These are phyloP conservation scores for Alethe castanea DNA, from an alignment of 2,113 vertebrate genomes.

Conservation along the genomic window DNA sequence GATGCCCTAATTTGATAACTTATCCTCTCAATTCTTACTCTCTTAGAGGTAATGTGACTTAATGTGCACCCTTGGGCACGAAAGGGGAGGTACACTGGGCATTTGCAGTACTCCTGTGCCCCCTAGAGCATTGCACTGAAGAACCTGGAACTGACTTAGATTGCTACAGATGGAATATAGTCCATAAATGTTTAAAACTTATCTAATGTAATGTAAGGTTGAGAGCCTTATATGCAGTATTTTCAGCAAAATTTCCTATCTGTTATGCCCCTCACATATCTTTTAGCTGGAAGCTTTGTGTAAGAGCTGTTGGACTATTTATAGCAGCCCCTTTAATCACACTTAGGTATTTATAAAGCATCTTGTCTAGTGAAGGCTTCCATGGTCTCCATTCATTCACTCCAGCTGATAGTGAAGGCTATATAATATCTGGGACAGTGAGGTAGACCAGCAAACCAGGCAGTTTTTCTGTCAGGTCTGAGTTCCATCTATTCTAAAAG, in stretches of 20 bases:
- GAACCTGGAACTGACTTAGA: background rate
- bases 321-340: slow-evolving; percentile 20
- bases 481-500: background rate
- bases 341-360: slow-evolving; percentile 27
- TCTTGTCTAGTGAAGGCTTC: background rate
- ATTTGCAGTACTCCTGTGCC: slow-evolving; percentile 2
- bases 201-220: background rate
- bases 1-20: background rate
- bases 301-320: slow-evolving; percentile 47
- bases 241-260: background rate
- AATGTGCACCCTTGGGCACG: background rate
- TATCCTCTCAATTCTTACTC: background rate
- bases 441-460: background rate
- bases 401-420: slow-evolving; percentile 30
- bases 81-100: background rate
- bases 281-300: background rate
- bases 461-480: background rate
- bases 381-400: background rate
- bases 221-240: background rate
- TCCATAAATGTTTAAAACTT: background rate
- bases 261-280: background rate
- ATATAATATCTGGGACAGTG: background rate
- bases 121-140: background rate
- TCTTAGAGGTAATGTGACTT: background rate
- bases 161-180: background rate